Evolutionary conservation across 2,113 vertebrate species (phyloP).

Genomic region (Parotia lawesii): DNA sequence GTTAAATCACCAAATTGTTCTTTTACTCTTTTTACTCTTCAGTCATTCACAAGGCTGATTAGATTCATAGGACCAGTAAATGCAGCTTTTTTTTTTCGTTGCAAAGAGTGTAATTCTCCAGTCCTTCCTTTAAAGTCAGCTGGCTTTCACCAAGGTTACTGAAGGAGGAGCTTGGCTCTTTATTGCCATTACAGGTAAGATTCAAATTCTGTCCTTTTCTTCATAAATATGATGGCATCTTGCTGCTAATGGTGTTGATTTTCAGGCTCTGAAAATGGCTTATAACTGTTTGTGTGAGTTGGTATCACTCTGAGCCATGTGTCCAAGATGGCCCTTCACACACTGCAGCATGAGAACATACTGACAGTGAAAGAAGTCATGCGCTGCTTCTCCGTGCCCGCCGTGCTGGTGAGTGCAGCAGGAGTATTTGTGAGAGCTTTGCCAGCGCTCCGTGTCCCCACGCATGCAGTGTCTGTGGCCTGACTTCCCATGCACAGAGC

Average conservation of each 20-base stretch:
- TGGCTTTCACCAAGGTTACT: not conserved
- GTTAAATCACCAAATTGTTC: not conserved
- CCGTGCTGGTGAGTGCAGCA: not conserved
- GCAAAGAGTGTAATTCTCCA: not conserved
- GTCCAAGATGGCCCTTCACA: not conserved
- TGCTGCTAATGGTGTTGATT: not conserved
- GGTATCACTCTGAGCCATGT: not conserved
- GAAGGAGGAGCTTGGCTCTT: not conserved
- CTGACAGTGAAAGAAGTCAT: not conserved
- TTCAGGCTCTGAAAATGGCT: not conserved
- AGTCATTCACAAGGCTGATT: not conserved
- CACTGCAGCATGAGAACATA: not conserved
- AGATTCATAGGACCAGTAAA: not conserved
- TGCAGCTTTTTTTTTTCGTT: not conserved
- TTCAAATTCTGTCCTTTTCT: not conserved
- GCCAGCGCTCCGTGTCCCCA: not conserved
- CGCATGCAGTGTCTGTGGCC: not conserved
- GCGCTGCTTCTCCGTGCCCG: not conserved
- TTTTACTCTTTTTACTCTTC: not conserved
- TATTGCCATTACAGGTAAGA: not conserved
- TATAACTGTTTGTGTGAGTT: not conserved
- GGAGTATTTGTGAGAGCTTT: not conserved
- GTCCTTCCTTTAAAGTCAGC: not conserved
- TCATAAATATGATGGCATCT: not conserved
- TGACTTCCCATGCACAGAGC: fast-evolving